A percentile compares a stretch with the other conserved stretches of the same genome.
Evolutionary conservation across 2,888 invertebrate genomes (phyloP).

Genomic region (Ctena decussata): DNA sequence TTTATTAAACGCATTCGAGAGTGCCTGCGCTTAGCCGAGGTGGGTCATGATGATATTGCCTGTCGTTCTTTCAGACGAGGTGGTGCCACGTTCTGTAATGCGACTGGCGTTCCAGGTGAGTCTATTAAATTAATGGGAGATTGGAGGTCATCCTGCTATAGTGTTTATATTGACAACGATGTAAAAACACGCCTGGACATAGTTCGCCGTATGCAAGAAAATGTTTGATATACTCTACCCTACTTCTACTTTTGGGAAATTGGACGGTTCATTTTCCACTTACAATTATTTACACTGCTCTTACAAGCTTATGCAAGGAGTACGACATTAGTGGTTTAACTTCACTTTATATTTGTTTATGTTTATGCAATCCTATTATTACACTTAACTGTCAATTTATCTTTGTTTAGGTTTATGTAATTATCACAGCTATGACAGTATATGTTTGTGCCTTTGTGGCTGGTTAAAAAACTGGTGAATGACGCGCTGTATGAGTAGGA

Average conservation of each 20-base stretch:
- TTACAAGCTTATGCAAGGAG: background rate
- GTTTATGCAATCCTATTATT: background rate
- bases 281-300: background rate
- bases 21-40: background rate
- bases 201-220: background rate
- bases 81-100: background rate
- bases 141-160: slow-evolving; percentile 21
- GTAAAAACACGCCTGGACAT: background rate
- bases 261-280: background rate
- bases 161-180: slow-evolving; percentile 10
- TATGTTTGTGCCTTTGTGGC: background rate
- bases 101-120: background rate
- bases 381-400: background rate
- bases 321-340: background rate
- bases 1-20: background rate
- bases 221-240: background rate
- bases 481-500: too few species aligned
- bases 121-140: slow-evolving; percentile 15
- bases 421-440: background rate
- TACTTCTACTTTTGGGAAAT: too few species aligned
- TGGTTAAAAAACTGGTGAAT: background rate
- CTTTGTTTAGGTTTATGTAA: background rate
- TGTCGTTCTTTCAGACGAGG: background rate
- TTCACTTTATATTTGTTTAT: background rate
- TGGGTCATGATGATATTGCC: background rate